Percentiles rank a stretch among this genome's conserved stretches.
Evolutionary conservation across 2,113 vertebrate species (phyloP).

Genomic region (Lophotis ruficrista): DNA sequence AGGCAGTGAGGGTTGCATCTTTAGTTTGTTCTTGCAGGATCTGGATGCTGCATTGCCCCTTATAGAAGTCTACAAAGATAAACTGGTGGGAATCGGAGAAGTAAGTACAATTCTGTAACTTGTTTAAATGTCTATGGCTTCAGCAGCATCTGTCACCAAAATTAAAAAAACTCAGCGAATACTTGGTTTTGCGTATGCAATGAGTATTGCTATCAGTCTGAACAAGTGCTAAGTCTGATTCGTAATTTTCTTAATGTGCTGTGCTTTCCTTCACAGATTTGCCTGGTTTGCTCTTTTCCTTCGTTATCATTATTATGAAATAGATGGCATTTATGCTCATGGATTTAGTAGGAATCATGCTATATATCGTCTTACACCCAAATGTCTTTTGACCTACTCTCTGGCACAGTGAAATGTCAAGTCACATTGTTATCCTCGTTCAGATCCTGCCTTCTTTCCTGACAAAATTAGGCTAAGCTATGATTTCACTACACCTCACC

Average conservation of each 20-base stretch:
- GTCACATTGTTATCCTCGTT: not conserved
- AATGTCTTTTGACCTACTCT: not conserved
- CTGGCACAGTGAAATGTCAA: not conserved
- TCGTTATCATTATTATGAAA: not conserved
- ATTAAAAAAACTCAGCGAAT: not conserved
- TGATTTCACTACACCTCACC: not conserved
- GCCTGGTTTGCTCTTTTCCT: not conserved
- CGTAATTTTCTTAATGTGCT: not conserved
- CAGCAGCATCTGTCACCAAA: not conserved
- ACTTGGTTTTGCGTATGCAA: not conserved
- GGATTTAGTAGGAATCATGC: not conserved
- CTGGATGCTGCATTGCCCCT: slow-evolving; percentile 87
- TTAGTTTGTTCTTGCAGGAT: slow-evolving; percentile 78
- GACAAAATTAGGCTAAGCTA: not conserved
- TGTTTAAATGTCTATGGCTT: not conserved
- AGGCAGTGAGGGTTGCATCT: not conserved
- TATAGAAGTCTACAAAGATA: slow-evolving; percentile 90
- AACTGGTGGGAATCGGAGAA: slow-evolving; percentile 91
- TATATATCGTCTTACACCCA: rapidly evolving
- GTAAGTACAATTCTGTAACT: slow-evolving; percentile 65
- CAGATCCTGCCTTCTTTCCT: not conserved
- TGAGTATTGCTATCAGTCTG: not conserved
- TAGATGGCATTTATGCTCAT: not conserved
- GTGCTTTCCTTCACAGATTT: not conserved
- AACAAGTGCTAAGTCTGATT: not conserved